A percentile compares a stretch with the other conserved stretches of the same genome.
Conservation (phyloP, 2,113 vertebrate species). For the Mormyrus iriodes region DNA sequence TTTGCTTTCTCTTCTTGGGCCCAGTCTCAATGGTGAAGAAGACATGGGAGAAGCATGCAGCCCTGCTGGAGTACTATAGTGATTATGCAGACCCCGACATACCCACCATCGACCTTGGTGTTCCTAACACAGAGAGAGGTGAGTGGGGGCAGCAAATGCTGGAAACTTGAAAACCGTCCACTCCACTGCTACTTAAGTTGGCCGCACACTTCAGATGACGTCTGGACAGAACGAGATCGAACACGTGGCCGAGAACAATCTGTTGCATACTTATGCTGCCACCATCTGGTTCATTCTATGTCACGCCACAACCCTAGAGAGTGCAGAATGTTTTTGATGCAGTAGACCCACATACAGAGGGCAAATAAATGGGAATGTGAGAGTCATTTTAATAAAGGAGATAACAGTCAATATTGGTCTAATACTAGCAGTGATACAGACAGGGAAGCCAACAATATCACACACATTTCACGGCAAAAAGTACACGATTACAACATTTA, state of each 20-base stretch:
- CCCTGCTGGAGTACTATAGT: conserved; percentile 79
- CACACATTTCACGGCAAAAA: not conserved
- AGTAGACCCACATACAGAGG: not conserved
- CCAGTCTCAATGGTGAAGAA: conserved; percentile 84
- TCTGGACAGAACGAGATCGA: not conserved
- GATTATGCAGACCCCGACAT: conserved; percentile 69
- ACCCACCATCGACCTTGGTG: conserved; percentile 74
- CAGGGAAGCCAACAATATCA: not conserved
- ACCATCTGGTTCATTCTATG: not conserved
- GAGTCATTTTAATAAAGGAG: not conserved
- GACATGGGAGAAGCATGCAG: conserved; percentile 77
- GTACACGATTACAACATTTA: not conserved
- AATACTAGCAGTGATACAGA: not conserved
- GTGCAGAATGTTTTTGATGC: not conserved
- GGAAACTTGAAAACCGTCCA: not conserved
- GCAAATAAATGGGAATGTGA: not conserved
- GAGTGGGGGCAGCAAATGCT: conserved; percentile 28
- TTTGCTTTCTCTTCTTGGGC: conserved; percentile 20
- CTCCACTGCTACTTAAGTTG: not conserved
- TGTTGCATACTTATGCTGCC: not conserved
- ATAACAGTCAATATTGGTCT: not conserved
- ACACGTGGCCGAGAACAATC: not conserved
- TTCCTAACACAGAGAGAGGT: conserved; percentile 88
- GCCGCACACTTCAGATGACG: not conserved
- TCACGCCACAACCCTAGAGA: not conserved